Evolutionary conservation across 2,797 vertebrate species (phyloP), one percentile per base, ranked within the genome.

Genomic region (Pagetopsis macropterus): DNA sequence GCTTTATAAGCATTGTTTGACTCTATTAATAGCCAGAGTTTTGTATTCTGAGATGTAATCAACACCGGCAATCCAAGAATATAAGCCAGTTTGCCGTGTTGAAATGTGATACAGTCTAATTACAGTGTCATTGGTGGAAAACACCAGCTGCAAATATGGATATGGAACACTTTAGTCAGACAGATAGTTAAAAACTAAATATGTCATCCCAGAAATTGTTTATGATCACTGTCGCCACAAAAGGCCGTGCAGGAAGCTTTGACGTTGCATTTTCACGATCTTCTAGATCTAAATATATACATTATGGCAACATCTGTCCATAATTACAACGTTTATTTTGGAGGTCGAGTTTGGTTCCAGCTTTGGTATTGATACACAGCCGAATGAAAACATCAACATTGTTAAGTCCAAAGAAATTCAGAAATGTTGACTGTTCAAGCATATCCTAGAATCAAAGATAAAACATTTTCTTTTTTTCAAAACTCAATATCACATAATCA

Each of bases 261-360:
- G 74, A 72, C 11, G 5, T 58, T 52, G 68, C 52, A 55, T 76
- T 85, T 79, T 72, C 65, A 72, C 1, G 21, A 69, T 78, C 37
- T 23, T 75, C 75, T 73, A 80, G 81, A 79, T 75, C 75, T 75
- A 80, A 83, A 79, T 81, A 48, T 80, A 69, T 37, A 54, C 61
- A 62, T 68, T 37, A 78, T 46, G 49, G 64, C 37, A 65, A 68
- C 75, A 68, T 78, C 59, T 61, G 70, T 70, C 49, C 65, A 44
- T 75, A 80, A 84, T 85, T 84, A 75, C 51, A 0, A 79, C 43
- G 67, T 84, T 83, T 83, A 52, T 86, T 75, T 67, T 64, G 41
- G 52, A 67, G 54, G 49, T 40, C 0, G 50, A 72, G 7, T 57
- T 79, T 40, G 44, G 62, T 11, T 80, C 21, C 72, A 75, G 74